Evolutionary conservation across 2,888 invertebrate genomes (phyloP).

Genomic region (Stratiomys singularior): DNA sequence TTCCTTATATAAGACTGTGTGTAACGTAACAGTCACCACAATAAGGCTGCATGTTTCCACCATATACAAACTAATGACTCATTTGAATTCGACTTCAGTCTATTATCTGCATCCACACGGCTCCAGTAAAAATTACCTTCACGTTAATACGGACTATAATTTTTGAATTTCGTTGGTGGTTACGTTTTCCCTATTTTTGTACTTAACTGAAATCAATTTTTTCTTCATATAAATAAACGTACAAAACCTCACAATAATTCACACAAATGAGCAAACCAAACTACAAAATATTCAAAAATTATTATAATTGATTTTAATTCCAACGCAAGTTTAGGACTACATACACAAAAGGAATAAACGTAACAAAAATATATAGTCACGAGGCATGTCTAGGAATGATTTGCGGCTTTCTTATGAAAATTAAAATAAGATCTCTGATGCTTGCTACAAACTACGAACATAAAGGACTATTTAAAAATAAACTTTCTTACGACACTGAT

Average conservation of each 20-base stretch:
- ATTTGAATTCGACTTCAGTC: background rate
- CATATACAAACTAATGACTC: slow-evolving; percentile 11
- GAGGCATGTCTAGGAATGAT: slow-evolving; percentile 41
- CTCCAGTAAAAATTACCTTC: background rate
- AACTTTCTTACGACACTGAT: slow-evolving; percentile 8
- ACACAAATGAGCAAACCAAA: background rate
- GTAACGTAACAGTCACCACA: background rate
- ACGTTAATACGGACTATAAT: background rate
- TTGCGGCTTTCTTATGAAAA: slow-evolving; percentile 20
- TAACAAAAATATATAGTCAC: slow-evolving; percentile 27
- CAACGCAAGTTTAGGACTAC: background rate
- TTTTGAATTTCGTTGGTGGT: slow-evolving; percentile 13
- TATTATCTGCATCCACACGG: background rate
- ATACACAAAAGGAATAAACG: slow-evolving; percentile 3
- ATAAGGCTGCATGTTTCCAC: background rate
- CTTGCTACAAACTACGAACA: background rate
- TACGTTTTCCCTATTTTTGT: slow-evolving; percentile 10
- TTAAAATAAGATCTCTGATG: background rate
- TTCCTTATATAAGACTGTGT: background rate
- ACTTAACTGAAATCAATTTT: slow-evolving; percentile 2
- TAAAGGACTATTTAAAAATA: slow-evolving; percentile 2
- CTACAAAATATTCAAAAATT: background rate
- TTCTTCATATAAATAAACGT: too few species aligned
- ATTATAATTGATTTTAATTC: background rate
- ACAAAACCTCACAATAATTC: background rate